Evolutionary conservation across 2,113 vertebrate species (phyloP).

Genomic region (Raja brachyura): DNA sequence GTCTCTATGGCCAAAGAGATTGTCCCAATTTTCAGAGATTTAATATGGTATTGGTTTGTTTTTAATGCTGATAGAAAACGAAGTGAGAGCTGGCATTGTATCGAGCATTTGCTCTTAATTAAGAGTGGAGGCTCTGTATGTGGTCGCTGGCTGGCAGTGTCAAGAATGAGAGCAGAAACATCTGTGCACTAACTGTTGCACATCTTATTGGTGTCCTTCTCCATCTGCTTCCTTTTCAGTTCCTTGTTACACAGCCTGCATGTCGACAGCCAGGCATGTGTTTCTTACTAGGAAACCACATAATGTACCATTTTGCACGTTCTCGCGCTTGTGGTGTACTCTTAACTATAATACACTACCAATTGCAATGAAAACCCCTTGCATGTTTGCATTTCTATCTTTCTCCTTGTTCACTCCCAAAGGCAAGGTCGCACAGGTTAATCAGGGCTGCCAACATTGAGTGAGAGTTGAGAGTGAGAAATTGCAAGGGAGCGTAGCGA

Average conservation of each 20-base stretch:
- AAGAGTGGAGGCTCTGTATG: not conserved
- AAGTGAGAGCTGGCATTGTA: not conserved
- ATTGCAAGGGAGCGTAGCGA: too few species aligned
- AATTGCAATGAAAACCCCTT: not conserved
- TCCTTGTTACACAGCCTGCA: not conserved
- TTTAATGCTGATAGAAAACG: not conserved
- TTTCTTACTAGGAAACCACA: not conserved
- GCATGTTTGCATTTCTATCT: not conserved
- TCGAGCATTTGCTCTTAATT: not conserved
- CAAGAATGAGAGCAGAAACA: not conserved
- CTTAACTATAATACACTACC: not conserved
- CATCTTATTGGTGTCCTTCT: not conserved
- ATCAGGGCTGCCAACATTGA: too few species aligned
- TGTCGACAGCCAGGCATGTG: not conserved
- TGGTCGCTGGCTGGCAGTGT: not conserved
- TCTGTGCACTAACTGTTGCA: not conserved
- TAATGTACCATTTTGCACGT: not conserved
- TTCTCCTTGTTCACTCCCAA: not conserved
- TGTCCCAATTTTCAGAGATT: not conserved
- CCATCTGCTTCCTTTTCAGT: constrained; percentile 6
- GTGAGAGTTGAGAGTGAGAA: too few species aligned
- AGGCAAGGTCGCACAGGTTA: not conserved
- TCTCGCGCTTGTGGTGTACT: not conserved
- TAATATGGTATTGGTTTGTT: not conserved
- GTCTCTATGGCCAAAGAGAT: not conserved